Evolutionary conservation across 2,113 vertebrate species (phyloP), one percentile per base, ranked within the genome.

Genomic region (Galeopterus variegatus): DNA sequence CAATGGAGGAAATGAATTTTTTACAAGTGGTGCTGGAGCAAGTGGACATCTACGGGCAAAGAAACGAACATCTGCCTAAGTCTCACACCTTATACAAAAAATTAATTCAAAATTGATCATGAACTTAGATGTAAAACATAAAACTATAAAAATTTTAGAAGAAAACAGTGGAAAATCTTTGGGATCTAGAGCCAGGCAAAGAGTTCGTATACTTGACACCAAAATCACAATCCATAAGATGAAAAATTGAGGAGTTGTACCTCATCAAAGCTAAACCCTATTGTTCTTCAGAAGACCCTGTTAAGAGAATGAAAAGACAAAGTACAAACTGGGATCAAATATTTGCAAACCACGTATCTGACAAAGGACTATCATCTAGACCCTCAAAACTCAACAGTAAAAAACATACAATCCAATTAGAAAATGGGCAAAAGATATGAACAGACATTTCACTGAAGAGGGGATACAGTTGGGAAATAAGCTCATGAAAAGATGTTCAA

Each of bases 221-320:
- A 88, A 72, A 88, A 88, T 56, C 13, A 15, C 10, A 41, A 79
- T 54, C 31, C n/a, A 11, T 93, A 67, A 65, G 60, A 62, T 23
- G 54, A 75, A 75, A 84, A 81, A 52, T 10, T 5, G 21, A 52
- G 45, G 48, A 65, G 33, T 24, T 80, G 54, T 12, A 77, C 36
- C 24, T 70, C 58, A 50, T 88, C 58, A 76, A 76, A 80, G 19
- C 31, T 17, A 10, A 72, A 72, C 4, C 33, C 28, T 31, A 19
- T 80, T 54, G 36, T 12, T 77, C 56, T 83, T 8, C 54, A 24
- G 93, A 41, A 41, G 52, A 69, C 48, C 2, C 26, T 58, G 18
- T 67, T 82, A 85, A 95, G 26, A 95, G 19, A 56, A 70, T 58
- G 79, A 58, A 90, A 93, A 96, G 81, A 28, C 10, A 45, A 48